Base-by-base conservation (phyloP, 2,888 invertebrate genomes). In the Lutraria lutraria region DNA sequence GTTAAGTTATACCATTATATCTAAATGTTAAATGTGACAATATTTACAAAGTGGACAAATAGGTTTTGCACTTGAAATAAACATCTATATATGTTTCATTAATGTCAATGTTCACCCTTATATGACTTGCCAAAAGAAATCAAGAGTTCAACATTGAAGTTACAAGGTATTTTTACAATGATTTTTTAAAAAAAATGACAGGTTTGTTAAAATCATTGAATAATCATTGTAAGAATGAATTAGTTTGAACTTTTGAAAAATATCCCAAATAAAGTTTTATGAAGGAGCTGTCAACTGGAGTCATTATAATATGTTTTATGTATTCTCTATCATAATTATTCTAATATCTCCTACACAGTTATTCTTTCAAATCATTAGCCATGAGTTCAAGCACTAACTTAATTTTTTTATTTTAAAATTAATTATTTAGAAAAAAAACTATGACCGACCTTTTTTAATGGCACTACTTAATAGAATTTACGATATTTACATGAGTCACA, bases 11-110 rank as follows among this genome's bases (percentile, higher is more conserved):
- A 52, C 83, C 52, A 52, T 34, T 52, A 25, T 6, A 34, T 19
- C 56, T 79, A 31, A 53, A 56, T 52, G 31, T 34, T 54, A 52
- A 43, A 79, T 29, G 76, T 79, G n/a, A 85, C 29, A 85, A 85
- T 85, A 79, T 85, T 79, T 85, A 54, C 21, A 54, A 85, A 85
- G 54, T 54, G 56, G 25, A 76, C 76, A 76, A 79, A 85, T 85
- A 25, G 19, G n/a, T 68, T 68, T 68, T 25, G n/a, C 63, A 25
- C 63, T 68, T 25, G 63, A 68, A 60, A 60, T 60, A 60, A 60
- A 60, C 63, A n/a, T 68, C 63, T 12, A 68, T 68, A n/a, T 53
- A 53, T 12, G n/a, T 68, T 68, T 68, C 12, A 8, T 25, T 25
- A 68, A 68, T 25, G 63, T 68, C 25, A 25, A 25, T 68, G 21